A percentile compares a stretch with the other conserved stretches of the same genome.
Evolutionary conservation across 1,140 invertebrate genomes (phyloP).

Genomic region (Penaeus chinensis): DNA sequence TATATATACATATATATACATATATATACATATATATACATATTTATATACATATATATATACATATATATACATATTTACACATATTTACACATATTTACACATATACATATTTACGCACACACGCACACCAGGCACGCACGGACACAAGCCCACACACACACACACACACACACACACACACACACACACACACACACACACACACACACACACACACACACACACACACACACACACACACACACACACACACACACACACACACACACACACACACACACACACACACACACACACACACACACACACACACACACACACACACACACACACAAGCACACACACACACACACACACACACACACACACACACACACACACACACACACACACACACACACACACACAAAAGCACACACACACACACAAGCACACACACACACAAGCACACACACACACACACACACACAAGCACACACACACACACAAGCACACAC

Average conservation of each 20-base stretch:
- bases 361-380: background rate
- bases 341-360: background rate
- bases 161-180: background rate
- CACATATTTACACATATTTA: background rate
- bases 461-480: background rate
- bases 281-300: background rate
- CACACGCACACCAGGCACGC: slow-evolving; percentile 8
- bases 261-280: slow-evolving; percentile 10
- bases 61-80: background rate
- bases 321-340: background rate
- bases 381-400: background rate
- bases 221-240: slow-evolving; percentile 10
- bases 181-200: background rate
- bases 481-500: background rate
- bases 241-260: slow-evolving; percentile 15
- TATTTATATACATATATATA: background rate
- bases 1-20: background rate
- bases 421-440: no score
- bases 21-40: background rate
- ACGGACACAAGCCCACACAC: background rate
- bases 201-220: background rate
- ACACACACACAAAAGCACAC: background rate
- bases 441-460: no score
- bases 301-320: background rate
- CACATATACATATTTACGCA: background rate